phyloP scores from a whole-genome alignment of 2,888 invertebrate genomes.

The Tiphia femorata region DNA sequence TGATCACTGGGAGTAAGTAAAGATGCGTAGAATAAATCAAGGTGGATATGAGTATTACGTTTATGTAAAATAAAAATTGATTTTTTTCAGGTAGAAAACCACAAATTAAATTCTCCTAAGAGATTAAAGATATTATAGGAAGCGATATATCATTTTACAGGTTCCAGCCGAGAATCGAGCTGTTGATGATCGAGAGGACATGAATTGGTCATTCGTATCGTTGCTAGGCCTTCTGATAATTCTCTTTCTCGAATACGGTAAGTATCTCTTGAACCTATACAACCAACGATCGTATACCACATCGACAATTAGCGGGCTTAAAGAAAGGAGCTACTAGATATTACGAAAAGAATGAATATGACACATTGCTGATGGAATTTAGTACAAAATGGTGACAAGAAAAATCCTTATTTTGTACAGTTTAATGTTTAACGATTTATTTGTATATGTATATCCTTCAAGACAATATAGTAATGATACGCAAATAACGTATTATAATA shows the following conservation, averaged over 20 bases:
- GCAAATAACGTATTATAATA: too few species aligned
- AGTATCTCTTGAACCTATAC: too few species aligned
- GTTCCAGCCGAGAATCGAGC: conserved; percentile 42
- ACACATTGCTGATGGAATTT: background rate
- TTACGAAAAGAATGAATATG: background rate
- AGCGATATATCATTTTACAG: conserved; percentile 36
- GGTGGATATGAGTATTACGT: conserved; percentile 1
- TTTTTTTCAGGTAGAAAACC: too few species aligned
- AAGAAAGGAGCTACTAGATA: too few species aligned
- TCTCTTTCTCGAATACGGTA: conserved; percentile 62
- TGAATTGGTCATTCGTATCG: conserved; percentile 65
- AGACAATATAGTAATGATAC: too few species aligned
- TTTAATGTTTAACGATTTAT: background rate
- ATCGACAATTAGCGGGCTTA: background rate
- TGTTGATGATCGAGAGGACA: conserved; percentile 65
- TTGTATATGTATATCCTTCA: too few species aligned
- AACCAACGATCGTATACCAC: too few species aligned
- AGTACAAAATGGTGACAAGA: background rate
- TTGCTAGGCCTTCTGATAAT: conserved; percentile 63
- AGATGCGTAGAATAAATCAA: background rate
- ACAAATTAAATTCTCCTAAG: too few species aligned
- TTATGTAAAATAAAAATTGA: too few species aligned
- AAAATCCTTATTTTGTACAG: background rate
- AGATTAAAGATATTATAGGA: too few species aligned
- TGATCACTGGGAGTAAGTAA: background rate